phyloP scores from a whole-genome alignment of 2,113 vertebrate species.

The Lates calcarifer region DNA sequence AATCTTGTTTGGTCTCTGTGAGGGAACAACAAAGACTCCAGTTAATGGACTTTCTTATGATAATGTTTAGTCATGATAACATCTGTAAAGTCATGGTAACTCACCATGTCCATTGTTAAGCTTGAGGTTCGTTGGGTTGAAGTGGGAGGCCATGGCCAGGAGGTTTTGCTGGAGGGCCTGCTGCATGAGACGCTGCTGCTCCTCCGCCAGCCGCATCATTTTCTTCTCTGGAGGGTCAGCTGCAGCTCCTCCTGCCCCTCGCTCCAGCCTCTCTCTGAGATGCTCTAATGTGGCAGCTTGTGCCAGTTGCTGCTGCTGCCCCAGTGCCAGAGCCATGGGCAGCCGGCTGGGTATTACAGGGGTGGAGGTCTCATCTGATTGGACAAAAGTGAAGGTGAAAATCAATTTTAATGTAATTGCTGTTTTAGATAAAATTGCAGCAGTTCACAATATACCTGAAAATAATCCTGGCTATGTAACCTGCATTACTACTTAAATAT shows the following conservation, averaged over 20 bases:
- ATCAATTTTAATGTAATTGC: neutral
- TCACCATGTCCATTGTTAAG: conserved; percentile 90
- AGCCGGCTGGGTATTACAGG: conserved; percentile 86
- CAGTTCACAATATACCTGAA: neutral
- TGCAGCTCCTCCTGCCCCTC: conserved; percentile 69
- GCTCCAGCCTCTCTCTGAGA: conserved; percentile 91
- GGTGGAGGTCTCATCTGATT: conserved; percentile 75
- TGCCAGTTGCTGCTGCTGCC: conserved; percentile 87
- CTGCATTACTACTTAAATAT: too few species aligned
- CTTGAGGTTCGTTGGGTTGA: conserved; percentile 92
- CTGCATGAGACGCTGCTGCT: conserved; percentile 95
- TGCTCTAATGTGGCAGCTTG: conserved; percentile 91
- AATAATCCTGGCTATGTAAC: neutral
- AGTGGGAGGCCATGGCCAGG: conserved; percentile 91
- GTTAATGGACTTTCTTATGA: neutral
- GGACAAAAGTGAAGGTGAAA: neutral
- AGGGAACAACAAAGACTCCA: neutral
- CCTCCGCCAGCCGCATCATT: conserved; percentile 86
- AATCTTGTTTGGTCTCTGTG: conserved; percentile 84
- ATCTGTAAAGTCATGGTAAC: conserved; percentile 8
- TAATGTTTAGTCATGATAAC: neutral
- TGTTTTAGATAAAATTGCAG: neutral
- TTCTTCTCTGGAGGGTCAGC: conserved; percentile 91
- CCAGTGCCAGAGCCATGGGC: conserved; percentile 86
- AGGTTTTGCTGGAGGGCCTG: conserved; percentile 96